These are phyloP conservation scores for Mohoua ochrocephala DNA, from an alignment of 2,113 vertebrate species.

Conservation along the genomic window DNA sequence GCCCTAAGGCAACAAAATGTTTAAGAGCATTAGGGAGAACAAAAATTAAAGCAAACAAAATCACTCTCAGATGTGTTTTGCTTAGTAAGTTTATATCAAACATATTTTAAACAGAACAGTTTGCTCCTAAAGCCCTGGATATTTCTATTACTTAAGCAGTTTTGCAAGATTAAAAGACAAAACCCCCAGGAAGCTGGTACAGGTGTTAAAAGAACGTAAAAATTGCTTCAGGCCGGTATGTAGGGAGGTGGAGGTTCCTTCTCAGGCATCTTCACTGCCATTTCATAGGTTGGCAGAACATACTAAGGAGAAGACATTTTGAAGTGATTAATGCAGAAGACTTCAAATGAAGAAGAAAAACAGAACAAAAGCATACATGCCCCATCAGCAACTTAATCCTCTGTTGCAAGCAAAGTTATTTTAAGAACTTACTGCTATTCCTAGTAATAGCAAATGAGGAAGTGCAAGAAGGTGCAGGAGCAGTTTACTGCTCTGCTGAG, in stretches of 20 bases:
- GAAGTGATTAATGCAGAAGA: background rate
- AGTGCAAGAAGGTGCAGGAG: background rate
- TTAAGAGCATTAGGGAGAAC: constrained; percentile 68
- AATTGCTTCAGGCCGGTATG: constrained; percentile 72
- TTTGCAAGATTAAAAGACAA: constrained; percentile 69
- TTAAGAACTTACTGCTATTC: background rate
- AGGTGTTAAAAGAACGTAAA: constrained; percentile 50
- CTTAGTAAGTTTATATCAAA: constrained; percentile 68
- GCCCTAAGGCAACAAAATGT: constrained; percentile 65
- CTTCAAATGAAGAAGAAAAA: background rate
- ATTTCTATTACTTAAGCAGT: constrained; percentile 67
- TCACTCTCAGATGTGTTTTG: constrained; percentile 55
- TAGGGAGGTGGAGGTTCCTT: constrained; percentile 92
- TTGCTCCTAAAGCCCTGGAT: constrained; percentile 69
- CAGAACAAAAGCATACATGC: background rate
- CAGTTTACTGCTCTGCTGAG: background rate
- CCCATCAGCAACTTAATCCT: background rate
- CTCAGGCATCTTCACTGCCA: constrained; percentile 95
- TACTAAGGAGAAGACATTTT: constrained; percentile 74
- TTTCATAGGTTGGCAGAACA: constrained; percentile 95
- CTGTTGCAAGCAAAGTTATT: background rate
- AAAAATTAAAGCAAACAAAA: constrained; percentile 70
- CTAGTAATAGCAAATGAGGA: background rate
- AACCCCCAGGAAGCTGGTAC: constrained; percentile 62
- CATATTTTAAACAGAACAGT: constrained; percentile 52